Evolutionary conservation across 2,113 vertebrate species (phyloP).

Genomic region (Jaculus jaculus): DNA sequence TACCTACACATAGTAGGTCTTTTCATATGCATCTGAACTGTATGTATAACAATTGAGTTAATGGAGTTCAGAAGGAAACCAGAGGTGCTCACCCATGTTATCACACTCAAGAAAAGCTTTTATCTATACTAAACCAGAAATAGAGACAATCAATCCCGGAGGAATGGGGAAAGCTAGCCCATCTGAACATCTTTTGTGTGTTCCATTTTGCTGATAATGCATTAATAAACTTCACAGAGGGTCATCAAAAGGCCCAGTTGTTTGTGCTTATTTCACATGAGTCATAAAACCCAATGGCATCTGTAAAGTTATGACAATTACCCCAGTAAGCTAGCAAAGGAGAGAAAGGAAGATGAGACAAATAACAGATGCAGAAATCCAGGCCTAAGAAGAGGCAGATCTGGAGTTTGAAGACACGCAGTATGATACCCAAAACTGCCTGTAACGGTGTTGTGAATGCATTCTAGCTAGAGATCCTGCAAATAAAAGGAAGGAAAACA

Average conservation of each 20-base stretch:
- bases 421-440: not conserved
- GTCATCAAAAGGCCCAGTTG: not conserved
- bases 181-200: not conserved
- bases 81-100: not conserved
- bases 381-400: not conserved
- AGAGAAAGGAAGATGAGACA: not conserved
- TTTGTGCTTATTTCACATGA: not conserved
- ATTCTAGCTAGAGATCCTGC: not conserved
- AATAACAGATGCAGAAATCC: not conserved
- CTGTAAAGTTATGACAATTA: not conserved
- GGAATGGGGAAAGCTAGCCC: not conserved
- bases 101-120: not conserved
- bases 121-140: constrained; percentile 27
- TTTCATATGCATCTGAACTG: not conserved
- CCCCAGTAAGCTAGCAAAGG: not conserved
- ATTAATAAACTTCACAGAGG: not conserved
- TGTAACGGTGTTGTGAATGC: not conserved
- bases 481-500: not conserved
- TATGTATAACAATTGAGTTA: not conserved
- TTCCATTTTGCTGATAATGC: not conserved
- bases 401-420: not conserved
- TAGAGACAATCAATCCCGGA: not conserved
- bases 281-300: not conserved
- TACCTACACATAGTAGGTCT: not conserved
- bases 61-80: constrained; percentile 26